Conservation (phyloP, 2,888 invertebrate genomes). For the Amphipyra tragopoginis region DNA sequence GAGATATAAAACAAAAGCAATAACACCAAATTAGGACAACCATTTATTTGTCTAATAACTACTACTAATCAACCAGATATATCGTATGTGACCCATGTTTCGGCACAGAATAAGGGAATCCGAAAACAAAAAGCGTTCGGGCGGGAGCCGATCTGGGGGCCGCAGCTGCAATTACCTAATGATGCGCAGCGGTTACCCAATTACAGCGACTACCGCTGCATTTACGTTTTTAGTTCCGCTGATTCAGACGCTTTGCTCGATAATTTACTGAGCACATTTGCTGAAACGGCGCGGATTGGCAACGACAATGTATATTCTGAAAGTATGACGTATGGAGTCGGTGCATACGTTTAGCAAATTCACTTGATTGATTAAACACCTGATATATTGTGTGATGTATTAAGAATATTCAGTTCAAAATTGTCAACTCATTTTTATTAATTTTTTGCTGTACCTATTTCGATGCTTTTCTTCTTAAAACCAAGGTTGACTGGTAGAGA, state of each 20-base stretch:
- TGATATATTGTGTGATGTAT: too few species aligned
- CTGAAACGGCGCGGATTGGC: conserved; percentile 53
- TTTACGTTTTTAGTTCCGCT: conserved; percentile 82
- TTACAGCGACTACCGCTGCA: conserved; percentile 78
- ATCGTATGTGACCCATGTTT: conserved; percentile 50
- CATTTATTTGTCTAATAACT: conserved; percentile 38
- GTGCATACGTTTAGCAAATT: too few species aligned
- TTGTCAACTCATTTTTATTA: too few species aligned
- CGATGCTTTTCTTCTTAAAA: too few species aligned
- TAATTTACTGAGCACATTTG: conserved; percentile 69
- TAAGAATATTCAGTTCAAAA: too few species aligned
- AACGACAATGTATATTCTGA: conserved; percentile 13
- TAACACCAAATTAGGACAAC: conserved; percentile 10
- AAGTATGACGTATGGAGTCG: background rate
- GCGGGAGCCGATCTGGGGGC: conserved; percentile 60
- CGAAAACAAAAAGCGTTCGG: conserved; percentile 58
- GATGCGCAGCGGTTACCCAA: conserved; percentile 85
- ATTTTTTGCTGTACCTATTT: too few species aligned
- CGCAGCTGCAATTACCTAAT: conserved; percentile 87
- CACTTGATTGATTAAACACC: too few species aligned
- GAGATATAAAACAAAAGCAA: conserved; percentile 15
- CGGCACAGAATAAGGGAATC: conserved; percentile 42
- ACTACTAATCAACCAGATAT: conserved; percentile 49
- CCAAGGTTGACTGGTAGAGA: too few species aligned
- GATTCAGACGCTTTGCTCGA: conserved; percentile 70